Percentiles rank a stretch among this genome's conserved stretches.
phyloP scores from a whole-genome alignment of 2,888 invertebrate species.

The Caenorhabditis sp. region DNA sequence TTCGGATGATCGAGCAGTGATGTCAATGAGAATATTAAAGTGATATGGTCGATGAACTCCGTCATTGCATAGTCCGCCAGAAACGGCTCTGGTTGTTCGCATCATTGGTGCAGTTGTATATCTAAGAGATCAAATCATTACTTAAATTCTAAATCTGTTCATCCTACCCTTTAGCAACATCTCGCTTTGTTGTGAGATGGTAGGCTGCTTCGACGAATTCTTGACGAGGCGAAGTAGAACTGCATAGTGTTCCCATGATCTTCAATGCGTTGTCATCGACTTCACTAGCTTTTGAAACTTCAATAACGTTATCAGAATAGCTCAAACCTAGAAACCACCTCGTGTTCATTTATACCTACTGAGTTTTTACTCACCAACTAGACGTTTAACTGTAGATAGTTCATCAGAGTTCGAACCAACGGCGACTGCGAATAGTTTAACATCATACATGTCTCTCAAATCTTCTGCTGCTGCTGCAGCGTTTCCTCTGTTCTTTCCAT shows the following conservation, averaged over 20 bases:
- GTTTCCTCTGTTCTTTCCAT: constrained; percentile 67
- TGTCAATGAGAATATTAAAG: constrained; percentile 59
- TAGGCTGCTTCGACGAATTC: constrained; percentile 15
- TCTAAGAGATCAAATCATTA: constrained; percentile 11
- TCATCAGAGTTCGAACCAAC: constrained; percentile 60
- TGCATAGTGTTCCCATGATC: constrained; percentile 46
- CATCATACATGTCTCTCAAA: constrained; percentile 59
- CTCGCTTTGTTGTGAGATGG: constrained; percentile 44
- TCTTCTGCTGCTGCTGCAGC: constrained; percentile 66
- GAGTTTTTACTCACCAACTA: constrained; percentile 46
- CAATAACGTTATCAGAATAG: constrained; percentile 34
- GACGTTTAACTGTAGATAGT: constrained; percentile 54
- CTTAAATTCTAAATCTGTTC: neutral
- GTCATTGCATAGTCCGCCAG: constrained; percentile 59
- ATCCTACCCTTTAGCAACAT: constrained; percentile 15
- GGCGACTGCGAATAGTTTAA: constrained; percentile 65
- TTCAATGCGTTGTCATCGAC: constrained; percentile 40
- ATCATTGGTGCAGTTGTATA: constrained; percentile 40
- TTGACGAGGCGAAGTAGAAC: constrained; percentile 32
- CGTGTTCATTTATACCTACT: neutral
- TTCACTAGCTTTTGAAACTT: constrained; percentile 41
- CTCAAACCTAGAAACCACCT: constrained; percentile 10
- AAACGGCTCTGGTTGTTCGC: constrained; percentile 58
- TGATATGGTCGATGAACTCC: constrained; percentile 62
- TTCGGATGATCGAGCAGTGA: constrained; percentile 52